These are phyloP conservation scores for Conchocele bisecta DNA, from an alignment of 2,888 invertebrate species.

Conservation along the genomic window DNA sequence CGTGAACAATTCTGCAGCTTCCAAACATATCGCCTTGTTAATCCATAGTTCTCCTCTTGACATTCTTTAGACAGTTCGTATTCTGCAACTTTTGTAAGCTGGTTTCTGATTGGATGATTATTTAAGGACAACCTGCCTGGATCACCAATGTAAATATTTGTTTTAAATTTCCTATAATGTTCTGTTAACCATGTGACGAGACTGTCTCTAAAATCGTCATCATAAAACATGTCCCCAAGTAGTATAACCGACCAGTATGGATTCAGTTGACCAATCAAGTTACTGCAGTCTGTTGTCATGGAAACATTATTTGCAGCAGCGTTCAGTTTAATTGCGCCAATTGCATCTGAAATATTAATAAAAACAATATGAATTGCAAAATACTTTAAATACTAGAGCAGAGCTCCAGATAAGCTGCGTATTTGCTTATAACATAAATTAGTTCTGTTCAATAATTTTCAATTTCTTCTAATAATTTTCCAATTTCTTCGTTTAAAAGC, in stretches of 20 bases:
- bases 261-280: conserved; percentile 68
- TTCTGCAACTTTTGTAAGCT: conserved; percentile 54
- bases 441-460: no score
- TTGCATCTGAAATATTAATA: conserved; percentile 73
- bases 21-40: conserved; percentile 70
- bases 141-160: conserved; percentile 74
- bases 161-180: conserved; percentile 35
- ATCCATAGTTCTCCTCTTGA: conserved; percentile 70
- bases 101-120: conserved; percentile 64
- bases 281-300: conserved; percentile 86
- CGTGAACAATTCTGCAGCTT: conserved; percentile 29
- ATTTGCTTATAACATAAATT: no score
- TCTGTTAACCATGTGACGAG: conserved; percentile 65
- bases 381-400: background rate
- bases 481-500: no score
- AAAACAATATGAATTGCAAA: background rate
- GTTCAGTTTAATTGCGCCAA: conserved; percentile 76
- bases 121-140: conserved; percentile 72
- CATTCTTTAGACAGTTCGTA: conserved; percentile 61
- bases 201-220: conserved; percentile 80
- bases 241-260: conserved; percentile 85
- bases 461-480: no score
- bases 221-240: conserved; percentile 89
- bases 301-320: conserved; percentile 67
- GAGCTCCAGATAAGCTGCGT: no score